These are phyloP conservation scores for Atractosteus spatula DNA, from an alignment of 2,113 vertebrate genomes.

Conservation along the genomic window DNA sequence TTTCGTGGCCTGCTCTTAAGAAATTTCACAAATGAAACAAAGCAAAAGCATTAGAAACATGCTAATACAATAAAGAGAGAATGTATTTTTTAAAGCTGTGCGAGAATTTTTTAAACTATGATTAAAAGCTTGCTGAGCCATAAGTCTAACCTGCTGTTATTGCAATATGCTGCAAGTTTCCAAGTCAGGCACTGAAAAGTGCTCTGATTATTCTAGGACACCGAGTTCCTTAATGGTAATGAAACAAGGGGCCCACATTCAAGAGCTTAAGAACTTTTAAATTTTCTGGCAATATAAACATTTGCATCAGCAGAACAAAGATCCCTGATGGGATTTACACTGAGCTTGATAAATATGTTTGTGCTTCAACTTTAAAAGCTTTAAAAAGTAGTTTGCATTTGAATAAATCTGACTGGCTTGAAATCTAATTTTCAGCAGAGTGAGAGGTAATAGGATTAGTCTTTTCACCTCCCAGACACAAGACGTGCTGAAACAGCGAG, in stretches of 20 bases:
- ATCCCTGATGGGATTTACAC: conserved; percentile 55
- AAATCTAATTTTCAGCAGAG: neutral
- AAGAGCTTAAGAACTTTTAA: conserved; percentile 45
- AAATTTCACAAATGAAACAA: no score
- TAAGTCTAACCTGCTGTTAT: no score
- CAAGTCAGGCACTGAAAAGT: no score
- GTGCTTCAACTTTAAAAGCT: conserved; percentile 3
- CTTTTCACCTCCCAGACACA: neutral
- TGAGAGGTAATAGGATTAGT: conserved; percentile 6
- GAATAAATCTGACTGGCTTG: neutral
- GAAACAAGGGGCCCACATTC: conserved; percentile 51
- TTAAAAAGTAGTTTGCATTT: conserved; percentile 7
- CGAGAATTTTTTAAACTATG: no score
- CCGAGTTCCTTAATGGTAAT: conserved; percentile 50
- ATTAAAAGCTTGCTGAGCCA: no score
- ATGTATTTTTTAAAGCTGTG: no score
- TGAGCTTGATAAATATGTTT: conserved; percentile 6
- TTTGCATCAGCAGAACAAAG: conserved; percentile 57
- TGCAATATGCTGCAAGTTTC: no score
- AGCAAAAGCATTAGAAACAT: no score
- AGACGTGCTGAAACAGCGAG: neutral
- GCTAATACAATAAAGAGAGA: no score
- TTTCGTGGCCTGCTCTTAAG: no score
- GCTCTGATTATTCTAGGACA: conserved; percentile 16
- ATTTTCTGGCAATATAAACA: conserved; percentile 51